A percentile compares a stretch with the other conserved stretches of the same genome.
Conservation (phyloP, 2,797 vertebrate genomes). For the Cottoperca gobio region DNA sequence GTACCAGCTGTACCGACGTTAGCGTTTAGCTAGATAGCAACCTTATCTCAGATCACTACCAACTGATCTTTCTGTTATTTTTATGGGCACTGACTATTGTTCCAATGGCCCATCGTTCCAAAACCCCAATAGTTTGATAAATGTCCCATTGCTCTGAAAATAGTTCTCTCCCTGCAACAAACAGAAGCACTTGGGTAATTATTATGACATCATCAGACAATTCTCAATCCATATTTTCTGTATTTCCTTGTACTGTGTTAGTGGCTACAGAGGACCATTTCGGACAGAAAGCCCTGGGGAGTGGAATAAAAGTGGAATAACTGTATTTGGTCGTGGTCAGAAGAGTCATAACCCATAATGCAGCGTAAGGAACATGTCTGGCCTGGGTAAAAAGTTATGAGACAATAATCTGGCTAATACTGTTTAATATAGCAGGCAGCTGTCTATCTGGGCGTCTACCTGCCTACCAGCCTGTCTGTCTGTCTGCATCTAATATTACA, state of each 20-base stretch:
- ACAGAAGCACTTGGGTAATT: no score
- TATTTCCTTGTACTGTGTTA: slow-evolving; percentile 24
- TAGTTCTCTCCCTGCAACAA: no score
- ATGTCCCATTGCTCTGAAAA: no score
- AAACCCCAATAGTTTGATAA: no score
- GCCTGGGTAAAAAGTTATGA: slow-evolving; percentile 63
- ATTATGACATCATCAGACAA: no score
- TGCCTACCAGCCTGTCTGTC: slow-evolving; percentile 47
- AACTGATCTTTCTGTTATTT: background rate
- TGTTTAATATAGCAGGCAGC: slow-evolving; percentile 61
- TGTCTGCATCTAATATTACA: slow-evolving; percentile 41
- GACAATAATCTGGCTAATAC: slow-evolving; percentile 53
- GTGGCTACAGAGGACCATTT: slow-evolving; percentile 30
- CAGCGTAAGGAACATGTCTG: slow-evolving; percentile 61
- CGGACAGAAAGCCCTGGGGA: slow-evolving; percentile 36
- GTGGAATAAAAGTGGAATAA: slow-evolving; percentile 51
- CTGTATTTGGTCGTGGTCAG: slow-evolving; percentile 58
- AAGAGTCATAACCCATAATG: slow-evolving; percentile 56
- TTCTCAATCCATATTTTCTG: slow-evolving; percentile 32
- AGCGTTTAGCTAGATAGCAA: background rate
- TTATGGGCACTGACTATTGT: no score
- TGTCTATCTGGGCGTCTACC: slow-evolving; percentile 56
- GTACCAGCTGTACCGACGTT: no score
- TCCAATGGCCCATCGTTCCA: no score
- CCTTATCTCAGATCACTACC: background rate